A percentile compares a stretch with the other conserved stretches of the same genome.
phyloP scores from a whole-genome alignment of 2,797 vertebrate genomes.

The Silurus lanzhouensis region DNA sequence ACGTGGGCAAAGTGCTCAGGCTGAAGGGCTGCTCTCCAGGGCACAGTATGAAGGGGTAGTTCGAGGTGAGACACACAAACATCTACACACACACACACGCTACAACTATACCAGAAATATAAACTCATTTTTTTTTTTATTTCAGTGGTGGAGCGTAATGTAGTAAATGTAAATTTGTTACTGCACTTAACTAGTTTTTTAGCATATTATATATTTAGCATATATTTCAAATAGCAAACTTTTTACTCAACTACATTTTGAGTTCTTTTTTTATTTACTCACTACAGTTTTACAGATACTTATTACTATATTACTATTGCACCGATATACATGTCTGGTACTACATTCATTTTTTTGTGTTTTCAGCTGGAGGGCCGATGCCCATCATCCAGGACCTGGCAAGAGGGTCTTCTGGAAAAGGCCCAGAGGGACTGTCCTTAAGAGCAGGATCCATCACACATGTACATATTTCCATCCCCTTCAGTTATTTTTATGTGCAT shows the following conservation, averaged over 20 bases:
- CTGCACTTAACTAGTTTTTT: too few species aligned
- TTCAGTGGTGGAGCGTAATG: too few species aligned
- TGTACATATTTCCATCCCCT: conserved; percentile 22
- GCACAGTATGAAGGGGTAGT: conserved; percentile 86
- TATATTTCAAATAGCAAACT: too few species aligned
- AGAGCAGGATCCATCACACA: conserved; percentile 60
- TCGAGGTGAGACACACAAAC: conserved; percentile 72
- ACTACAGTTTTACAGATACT: background rate
- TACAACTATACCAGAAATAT: background rate
- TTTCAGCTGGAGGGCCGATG: conserved; percentile 45
- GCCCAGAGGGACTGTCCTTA: conserved; percentile 37
- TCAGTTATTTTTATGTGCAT: background rate
- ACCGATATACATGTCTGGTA: background rate
- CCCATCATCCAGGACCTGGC: conserved; percentile 50
- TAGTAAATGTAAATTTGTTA: too few species aligned
- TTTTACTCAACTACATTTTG: too few species aligned
- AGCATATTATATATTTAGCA: too few species aligned
- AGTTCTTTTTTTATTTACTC: too few species aligned
- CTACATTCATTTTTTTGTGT: background rate
- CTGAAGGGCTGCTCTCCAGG: conserved; percentile 83
- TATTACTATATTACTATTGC: too few species aligned
- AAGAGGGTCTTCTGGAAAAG: conserved; percentile 51
- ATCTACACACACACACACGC: background rate
- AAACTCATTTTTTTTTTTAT: too few species aligned
- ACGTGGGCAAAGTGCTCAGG: conserved; percentile 78